Conservation (phyloP, 2,888 invertebrate species). For the Aphodius sticticus region DNA sequence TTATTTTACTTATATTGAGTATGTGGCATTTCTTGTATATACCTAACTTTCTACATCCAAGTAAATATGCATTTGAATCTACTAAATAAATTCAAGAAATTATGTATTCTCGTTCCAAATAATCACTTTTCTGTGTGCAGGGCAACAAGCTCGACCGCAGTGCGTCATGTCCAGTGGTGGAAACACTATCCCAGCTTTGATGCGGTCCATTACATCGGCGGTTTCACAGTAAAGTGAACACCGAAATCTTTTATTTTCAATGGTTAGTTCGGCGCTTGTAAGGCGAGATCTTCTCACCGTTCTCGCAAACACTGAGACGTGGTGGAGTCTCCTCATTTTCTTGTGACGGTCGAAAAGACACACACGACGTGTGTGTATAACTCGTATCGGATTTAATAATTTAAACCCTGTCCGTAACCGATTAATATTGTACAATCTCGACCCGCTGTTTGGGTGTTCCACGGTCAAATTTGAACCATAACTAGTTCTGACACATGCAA, state of each 20-base stretch:
- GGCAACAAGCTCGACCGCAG: neutral
- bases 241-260: neutral
- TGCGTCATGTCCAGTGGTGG: neutral
- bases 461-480: neutral
- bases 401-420: neutral
- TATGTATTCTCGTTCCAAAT: too few relatives aligned
- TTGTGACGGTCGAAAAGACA: neutral
- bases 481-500: neutral
- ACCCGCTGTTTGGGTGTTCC: neutral
- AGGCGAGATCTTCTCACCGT: neutral
- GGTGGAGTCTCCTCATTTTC: neutral
- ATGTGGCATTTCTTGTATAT: too few relatives aligned
- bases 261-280: neutral
- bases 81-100: too few relatives aligned
- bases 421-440: neutral
- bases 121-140: too few relatives aligned
- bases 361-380: neutral
- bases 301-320: neutral
- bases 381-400: neutral
- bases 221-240: neutral
- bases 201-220: neutral
- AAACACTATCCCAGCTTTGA: neutral
- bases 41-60: too few relatives aligned
- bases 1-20: too few relatives aligned
- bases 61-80: too few relatives aligned